Percentiles rank a stretch among this genome's conserved stretches.
These are phyloP conservation scores for Rhyacophila brunnea DNA, from an alignment of 1,140 invertebrate species.

Conservation along the genomic window DNA sequence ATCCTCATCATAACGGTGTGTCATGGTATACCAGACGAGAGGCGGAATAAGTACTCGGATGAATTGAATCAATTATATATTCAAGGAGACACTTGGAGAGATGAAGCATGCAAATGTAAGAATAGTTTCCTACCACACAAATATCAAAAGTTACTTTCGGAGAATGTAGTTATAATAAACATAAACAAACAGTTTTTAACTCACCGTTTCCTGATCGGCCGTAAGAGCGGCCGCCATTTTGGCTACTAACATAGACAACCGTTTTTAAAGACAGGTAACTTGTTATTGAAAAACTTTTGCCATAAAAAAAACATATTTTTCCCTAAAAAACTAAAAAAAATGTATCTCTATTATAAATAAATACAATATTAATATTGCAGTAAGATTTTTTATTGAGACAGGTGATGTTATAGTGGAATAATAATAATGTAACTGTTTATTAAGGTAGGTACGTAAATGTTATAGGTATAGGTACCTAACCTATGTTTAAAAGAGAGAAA, in stretches of 20 bases:
- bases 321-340: slow-evolving; percentile 14
- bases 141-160: slow-evolving; percentile 1
- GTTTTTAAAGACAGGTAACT: too few species aligned
- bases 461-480: too few species aligned
- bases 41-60: slow-evolving; percentile 12
- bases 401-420: too few species aligned
- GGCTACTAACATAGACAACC: slow-evolving; percentile 14
- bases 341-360: too few species aligned
- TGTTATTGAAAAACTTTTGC: too few species aligned
- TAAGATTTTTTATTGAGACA: too few species aligned
- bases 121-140: too few species aligned
- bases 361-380: too few species aligned
- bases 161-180: slow-evolving; percentile 20
- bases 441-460: too few species aligned
- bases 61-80: slow-evolving; percentile 11
- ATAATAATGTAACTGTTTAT: too few species aligned
- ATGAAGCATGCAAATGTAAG: slow-evolving; percentile 1
- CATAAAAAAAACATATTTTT: slow-evolving; percentile 1
- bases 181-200: slow-evolving; percentile 40
- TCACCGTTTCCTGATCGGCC: slow-evolving; percentile 69
- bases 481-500: too few species aligned
- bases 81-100: neutral
- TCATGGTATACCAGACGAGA: slow-evolving; percentile 15
- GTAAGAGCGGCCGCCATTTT: slow-evolving; percentile 67
- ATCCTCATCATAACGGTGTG: slow-evolving; percentile 11